Evolutionary conservation across 2,113 vertebrate genomes (phyloP).

Genomic region (Gymnarchus niloticus): DNA sequence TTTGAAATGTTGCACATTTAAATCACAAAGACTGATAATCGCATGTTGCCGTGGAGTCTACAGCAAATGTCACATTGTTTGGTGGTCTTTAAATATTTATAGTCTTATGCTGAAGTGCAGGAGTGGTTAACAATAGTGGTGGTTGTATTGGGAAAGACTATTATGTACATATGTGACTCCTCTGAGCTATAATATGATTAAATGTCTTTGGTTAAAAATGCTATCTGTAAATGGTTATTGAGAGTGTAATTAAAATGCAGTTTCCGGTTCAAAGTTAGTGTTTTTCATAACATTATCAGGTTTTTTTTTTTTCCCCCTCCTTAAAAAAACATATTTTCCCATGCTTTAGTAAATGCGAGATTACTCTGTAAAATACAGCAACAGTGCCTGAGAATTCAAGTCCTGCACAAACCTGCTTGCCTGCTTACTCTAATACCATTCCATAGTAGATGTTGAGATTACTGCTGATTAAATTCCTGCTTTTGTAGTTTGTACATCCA

Average conservation of each 20-base stretch:
- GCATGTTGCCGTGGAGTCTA: neutral
- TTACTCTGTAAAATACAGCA: neutral
- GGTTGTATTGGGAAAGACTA: constrained; percentile 33
- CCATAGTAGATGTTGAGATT: too few relatives aligned
- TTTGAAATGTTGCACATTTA: neutral
- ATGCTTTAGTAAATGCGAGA: neutral
- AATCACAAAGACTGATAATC: neutral
- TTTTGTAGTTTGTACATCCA: too few relatives aligned
- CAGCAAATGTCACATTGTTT: constrained; percentile 7
- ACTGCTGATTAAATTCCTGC: too few relatives aligned
- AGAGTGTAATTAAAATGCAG: constrained; percentile 15
- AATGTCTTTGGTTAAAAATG: neutral
- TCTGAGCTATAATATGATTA: constrained; percentile 21
- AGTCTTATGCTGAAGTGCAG: neutral
- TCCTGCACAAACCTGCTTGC: too few relatives aligned
- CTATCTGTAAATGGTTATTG: neutral
- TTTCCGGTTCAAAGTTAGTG: too few relatives aligned
- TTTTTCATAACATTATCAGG: neutral
- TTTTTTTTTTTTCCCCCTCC: neutral
- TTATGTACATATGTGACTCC: constrained; percentile 39
- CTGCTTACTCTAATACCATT: too few relatives aligned
- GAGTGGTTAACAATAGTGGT: neutral
- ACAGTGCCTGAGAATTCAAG: neutral
- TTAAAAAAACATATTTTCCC: neutral
- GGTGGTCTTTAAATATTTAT: constrained; percentile 20